Percentiles rank a stretch among this genome's conserved stretches.
These are phyloP conservation scores for Paracyprichromis sp. DNA, from an alignment of 2,113 vertebrate species.

Conservation along the genomic window DNA sequence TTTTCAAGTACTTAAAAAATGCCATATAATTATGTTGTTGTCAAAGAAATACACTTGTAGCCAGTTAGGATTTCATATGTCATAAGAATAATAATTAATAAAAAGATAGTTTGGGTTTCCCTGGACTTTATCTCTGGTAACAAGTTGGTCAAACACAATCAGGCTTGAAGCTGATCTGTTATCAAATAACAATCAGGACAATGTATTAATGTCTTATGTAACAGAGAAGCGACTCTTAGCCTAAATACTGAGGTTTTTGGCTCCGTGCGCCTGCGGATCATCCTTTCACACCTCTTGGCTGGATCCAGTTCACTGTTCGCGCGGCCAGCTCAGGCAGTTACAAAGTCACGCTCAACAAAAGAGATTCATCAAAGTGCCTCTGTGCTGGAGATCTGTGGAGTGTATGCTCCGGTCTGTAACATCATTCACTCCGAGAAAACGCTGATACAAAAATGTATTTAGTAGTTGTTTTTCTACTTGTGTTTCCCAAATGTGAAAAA, in stretches of 20 bases:
- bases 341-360: slow-evolving; percentile 49
- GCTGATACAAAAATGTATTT: background rate
- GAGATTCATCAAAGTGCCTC: slow-evolving; percentile 31
- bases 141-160: background rate
- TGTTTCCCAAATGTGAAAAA: background rate
- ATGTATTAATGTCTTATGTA: slow-evolving; percentile 34
- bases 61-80: background rate
- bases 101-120: background rate
- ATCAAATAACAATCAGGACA: slow-evolving; percentile 48
- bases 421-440: background rate
- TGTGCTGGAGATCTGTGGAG: background rate
- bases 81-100: background rate
- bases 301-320: slow-evolving; percentile 34
- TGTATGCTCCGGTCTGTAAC: background rate
- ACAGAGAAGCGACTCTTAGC: slow-evolving; percentile 35
- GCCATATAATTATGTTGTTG: background rate
- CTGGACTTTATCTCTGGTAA: background rate
- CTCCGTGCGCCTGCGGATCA: slow-evolving; percentile 21
- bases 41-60: background rate
- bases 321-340: slow-evolving; percentile 43
- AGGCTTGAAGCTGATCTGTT: slow-evolving; percentile 10
- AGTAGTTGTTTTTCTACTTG: background rate
- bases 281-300: slow-evolving; percentile 49
- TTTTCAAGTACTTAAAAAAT: background rate
- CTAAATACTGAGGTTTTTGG: slow-evolving; percentile 43